Base-by-base conservation (phyloP, 2,113 vertebrate species). In the Cavia aperea region DNA sequence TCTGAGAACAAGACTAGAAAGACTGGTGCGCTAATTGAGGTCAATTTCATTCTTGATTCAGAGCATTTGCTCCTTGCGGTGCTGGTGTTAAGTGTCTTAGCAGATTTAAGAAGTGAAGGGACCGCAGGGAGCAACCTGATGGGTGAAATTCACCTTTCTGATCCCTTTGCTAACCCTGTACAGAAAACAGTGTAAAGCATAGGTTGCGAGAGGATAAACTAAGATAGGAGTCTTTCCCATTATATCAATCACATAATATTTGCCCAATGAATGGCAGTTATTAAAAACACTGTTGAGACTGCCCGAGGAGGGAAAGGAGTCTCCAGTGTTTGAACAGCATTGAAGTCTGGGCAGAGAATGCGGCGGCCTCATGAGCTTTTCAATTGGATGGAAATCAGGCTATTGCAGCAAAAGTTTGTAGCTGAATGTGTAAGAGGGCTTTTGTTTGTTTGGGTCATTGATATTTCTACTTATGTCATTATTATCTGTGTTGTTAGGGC, bases 231-330 rank as follows among this genome's bases (percentile, higher is more conserved):
- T 82, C 39, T 95, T 84, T 77, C 68, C 56, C n/a, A 66, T 93
- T 95, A 62, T 60, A 82, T 58, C 56, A 92, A 60, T 94, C 78
- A 94, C 23, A 21, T 90, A 92, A 70, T 85, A 49, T 95, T 92
- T 86, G 65, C 83, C 39, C 56, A 86, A 90, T 19, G 90, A 90
- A 90, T 82, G 24, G 66, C 81, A 93, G 39, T 58, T 82, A 78
- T 92, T 93, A 78, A 85, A 96, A 92, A 54, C 51, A 58, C 36
- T 63, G 43, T 39, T 85, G 46, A 70, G 70, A 62, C 54, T 92
- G 60, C 81, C 77, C 88, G 83, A 68, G 72, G 87, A 81, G 66
- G 49, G n/a, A 87, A 88, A 93, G 49, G 43, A 81, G 84, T 70
- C 51, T 72, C 54, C 86, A 93, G 46, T 90, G 15, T 82, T 81